phyloP scores from a whole-genome alignment of 2,797 vertebrate species.

The Micropoecilia bifurca region DNA sequence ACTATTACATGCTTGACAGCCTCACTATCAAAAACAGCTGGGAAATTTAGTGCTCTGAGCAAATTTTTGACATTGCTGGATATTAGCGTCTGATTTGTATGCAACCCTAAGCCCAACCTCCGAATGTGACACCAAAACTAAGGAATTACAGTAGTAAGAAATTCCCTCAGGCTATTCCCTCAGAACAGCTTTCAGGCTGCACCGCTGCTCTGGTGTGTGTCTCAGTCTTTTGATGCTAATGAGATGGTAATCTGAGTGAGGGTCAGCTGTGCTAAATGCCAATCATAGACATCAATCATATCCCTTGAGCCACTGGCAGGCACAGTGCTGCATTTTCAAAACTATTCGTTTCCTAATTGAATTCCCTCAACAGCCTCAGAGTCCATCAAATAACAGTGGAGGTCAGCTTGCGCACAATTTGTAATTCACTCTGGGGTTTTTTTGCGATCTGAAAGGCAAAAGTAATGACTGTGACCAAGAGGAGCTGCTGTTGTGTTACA shows the following conservation, averaged over 20 bases:
- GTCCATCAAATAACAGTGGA: conserved; percentile 57
- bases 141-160: conserved; percentile 55
- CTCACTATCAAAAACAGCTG: conserved; percentile 6
- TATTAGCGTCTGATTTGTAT: conserved; percentile 54
- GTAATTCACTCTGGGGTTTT: conserved; percentile 46
- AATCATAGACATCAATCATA: conserved; percentile 73
- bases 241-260: conserved; percentile 73
- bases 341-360: conserved; percentile 70
- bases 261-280: conserved; percentile 76
- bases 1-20: conserved; percentile 22
- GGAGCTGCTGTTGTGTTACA: conserved; percentile 56
- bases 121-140: conserved; percentile 60
- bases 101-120: conserved; percentile 26
- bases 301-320: conserved; percentile 64
- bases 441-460: conserved; percentile 47
- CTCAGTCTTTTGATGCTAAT: conserved; percentile 68
- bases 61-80: conserved; percentile 43
- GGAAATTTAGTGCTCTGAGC: conserved; percentile 30
- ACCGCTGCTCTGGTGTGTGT: conserved; percentile 37
- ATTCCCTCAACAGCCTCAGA: conserved; percentile 64
- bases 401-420: conserved; percentile 52
- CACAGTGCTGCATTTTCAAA: conserved; percentile 60
- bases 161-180: conserved; percentile 54
- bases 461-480: conserved; percentile 45
- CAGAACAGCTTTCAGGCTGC: conserved; percentile 46